Percentiles rank a stretch among this genome's conserved stretches.
Conservation (phyloP, 1,140 invertebrate species). For the Caerostris darwini region DNA sequence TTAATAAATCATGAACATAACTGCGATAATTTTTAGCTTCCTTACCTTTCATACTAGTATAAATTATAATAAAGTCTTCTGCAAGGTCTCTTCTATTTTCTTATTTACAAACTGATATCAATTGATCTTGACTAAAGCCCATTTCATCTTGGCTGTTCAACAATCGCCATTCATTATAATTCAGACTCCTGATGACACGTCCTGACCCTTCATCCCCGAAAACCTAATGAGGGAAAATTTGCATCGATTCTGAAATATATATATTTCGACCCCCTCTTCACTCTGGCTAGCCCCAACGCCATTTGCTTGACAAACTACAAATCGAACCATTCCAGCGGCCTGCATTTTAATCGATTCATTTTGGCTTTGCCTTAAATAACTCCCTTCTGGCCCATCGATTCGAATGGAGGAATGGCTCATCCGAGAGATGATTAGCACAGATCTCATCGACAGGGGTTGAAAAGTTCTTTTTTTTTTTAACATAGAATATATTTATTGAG, state of each 20-base stretch:
- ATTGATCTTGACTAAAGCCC: too few species aligned
- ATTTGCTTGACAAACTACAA: constrained; percentile 24
- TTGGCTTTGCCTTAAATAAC: background rate
- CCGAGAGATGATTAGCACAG: background rate
- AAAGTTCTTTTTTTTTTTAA: too few species aligned
- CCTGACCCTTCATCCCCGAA: background rate
- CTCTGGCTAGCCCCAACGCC: background rate
- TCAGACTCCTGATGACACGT: background rate
- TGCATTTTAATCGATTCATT: background rate
- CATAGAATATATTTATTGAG: too few species aligned
- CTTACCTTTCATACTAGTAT: too few species aligned
- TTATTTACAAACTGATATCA: too few species aligned
- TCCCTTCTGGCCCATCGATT: constrained; percentile 4
- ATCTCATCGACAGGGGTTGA: too few species aligned
- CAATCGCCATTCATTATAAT: background rate
- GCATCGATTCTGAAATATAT: background rate
- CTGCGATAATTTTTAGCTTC: too few species aligned
- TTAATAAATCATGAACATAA: too few species aligned
- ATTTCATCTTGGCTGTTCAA: too few species aligned
- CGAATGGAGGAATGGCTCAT: background rate
- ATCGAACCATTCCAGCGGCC: background rate
- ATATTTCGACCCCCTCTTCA: background rate
- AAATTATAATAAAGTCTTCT: too few species aligned
- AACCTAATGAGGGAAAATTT: background rate
- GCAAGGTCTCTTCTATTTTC: too few species aligned